Evolutionary conservation across 2,797 vertebrate genomes (phyloP), one percentile per base, ranked within the genome.

Genomic region (Gadopsis marmoratus): DNA sequence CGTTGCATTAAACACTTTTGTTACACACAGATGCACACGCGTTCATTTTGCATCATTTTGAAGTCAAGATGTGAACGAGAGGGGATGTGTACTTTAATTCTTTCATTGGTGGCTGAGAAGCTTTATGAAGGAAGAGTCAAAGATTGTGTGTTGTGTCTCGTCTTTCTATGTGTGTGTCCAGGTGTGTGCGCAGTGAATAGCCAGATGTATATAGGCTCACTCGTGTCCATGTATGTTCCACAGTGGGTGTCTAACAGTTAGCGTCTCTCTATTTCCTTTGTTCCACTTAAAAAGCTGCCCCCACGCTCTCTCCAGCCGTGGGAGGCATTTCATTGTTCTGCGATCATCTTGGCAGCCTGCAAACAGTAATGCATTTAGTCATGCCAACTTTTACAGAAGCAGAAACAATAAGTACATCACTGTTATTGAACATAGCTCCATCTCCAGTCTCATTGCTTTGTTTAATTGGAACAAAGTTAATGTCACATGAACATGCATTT

Each of bases 311-410:
- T 89, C 82, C 86, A 84, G 81, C 81, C 67, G 93, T 94, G 88
- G 93, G 94, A 92, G 93, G 91, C 71, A 33, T 84, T 87, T 85
- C 89, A 89, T 91, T 92, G 89, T 91, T 84, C 69, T 74, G 72
- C 16, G 80, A 89, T 91, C 88, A 92, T 87, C 89, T 90, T 92
- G 90, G 84, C 89, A 83, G 81, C 78, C 89, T 84, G 84, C 83
- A 88, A 91, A 92, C 81, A 86, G 29, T 76, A 80, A 90, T 76
- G 67, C 82, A 79, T 83, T 91, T 84, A 87, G 81, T 84, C 82
- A 84, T 72, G 84, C 75, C 89, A 89, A 87, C 86, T 84, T 84
- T 77, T 83, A 90, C 86, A 91, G 64, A 78, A 48, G 67, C 61
- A 64, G 53, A 86, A 86, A 85, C 81, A 91, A 85, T 75, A 67